Evolutionary conservation across 1,140 invertebrate species (phyloP).

Genomic region (Drosophila chauvacae): DNA sequence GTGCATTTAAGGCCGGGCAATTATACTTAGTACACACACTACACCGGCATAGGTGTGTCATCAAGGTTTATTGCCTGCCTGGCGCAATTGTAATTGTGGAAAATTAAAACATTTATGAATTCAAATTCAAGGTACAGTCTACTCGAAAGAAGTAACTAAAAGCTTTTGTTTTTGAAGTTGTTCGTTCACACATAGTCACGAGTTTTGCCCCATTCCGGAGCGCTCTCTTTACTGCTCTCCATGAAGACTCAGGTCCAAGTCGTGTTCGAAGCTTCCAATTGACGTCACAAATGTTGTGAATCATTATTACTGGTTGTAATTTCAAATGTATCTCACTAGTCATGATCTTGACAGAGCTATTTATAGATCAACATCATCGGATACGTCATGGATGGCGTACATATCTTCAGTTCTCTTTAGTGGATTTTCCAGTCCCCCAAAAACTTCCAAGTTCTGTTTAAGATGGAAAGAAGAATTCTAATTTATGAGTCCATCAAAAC

Average conservation of each 20-base stretch:
- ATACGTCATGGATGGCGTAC: constrained; percentile 22
- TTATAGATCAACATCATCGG: constrained; percentile 27
- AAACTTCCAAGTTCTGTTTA: constrained; percentile 3
- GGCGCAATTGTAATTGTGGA: constrained; percentile 5
- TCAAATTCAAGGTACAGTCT: constrained; percentile 63
- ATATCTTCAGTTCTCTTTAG: not conserved
- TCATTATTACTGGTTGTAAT: constrained; percentile 23
- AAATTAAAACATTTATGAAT: constrained; percentile 17
- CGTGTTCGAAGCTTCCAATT: constrained; percentile 24
- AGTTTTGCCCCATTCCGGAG: constrained; percentile 10
- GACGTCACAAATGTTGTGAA: constrained; percentile 41
- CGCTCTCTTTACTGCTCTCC: constrained; percentile 7
- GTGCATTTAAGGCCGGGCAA: constrained; percentile 42
- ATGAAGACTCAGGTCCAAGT: not conserved
- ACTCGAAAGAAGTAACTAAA: constrained; percentile 24
- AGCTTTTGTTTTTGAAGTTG: constrained; percentile 52
- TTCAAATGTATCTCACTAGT: constrained; percentile 25
- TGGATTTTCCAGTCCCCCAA: constrained; percentile 12
- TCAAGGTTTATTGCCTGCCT: constrained; percentile 58
- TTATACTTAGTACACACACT: constrained; percentile 30
- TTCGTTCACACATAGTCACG: constrained; percentile 71
- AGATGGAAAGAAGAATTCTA: constrained; percentile 2
- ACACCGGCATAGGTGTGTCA: constrained; percentile 53
- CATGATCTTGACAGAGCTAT: constrained; percentile 17
- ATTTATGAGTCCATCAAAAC: constrained; percentile 23